Base-by-base conservation (phyloP, 2,888 invertebrate genomes). In the Ceraclea dissimilis region DNA sequence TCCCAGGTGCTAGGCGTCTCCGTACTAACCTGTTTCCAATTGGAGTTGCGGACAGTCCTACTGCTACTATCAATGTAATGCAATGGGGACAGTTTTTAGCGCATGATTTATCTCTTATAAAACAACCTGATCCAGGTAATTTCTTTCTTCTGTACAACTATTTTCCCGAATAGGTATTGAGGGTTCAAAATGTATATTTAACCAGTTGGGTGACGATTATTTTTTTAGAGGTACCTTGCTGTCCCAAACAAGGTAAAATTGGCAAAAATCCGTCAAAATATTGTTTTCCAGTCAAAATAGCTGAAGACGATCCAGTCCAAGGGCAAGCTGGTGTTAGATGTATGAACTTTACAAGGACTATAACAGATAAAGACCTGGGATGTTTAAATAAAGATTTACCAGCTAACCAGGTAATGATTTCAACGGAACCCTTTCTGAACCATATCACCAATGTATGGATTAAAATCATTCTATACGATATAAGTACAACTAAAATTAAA, bases 301-400 rank as follows among this genome's bases (percentile, higher is more conserved):
- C 74, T 2, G 54, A 60, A 0, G 61, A 65, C 39, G 76, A 76
- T 60, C 62, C 66, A 4, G 69, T 71, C 57, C 71, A 68, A 60
- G 66, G 70, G 0, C 69, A 72, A 11, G 73, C 74, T 46, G 78
- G 81, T 19, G 78, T 79, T 1, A 76, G 76, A 58, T 89, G 89
- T 66, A 79, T 86, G 76, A 86, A 85, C 72, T 87, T 89, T 64
- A 82, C 86, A 2, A 78, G 88, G 61, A 85, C 86, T 1, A 77
- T 78, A 31, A 81, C 82, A 1, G 84, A 88, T 51, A 79, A 83
- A 54, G 82, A 85, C 62, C 77, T 83, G 55, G 79, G 84, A 49
- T 85, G 88, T 63, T 80, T 82, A 2, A 72, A 79, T 22, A 78
- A 76, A 2, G 71, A 74, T 51, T 77, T 79, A 58, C 83, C 86